phyloP scores from a whole-genome alignment of 64 coral and sea anemone genomes.

The Cladopsammia gracilis region DNA sequence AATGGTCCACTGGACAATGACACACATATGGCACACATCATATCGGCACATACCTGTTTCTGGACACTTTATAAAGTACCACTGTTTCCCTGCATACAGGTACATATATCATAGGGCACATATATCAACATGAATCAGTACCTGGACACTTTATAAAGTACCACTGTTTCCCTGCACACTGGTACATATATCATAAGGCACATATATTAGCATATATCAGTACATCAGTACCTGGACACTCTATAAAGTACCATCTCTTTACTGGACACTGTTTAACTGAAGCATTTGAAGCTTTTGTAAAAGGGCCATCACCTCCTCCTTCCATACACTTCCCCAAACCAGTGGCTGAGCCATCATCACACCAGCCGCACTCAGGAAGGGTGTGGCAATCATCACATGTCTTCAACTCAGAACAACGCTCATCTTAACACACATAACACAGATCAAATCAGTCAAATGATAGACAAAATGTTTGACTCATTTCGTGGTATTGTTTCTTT shows the following conservation, averaged over 20 bases:
- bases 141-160: conserved; percentile 72
- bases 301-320: conserved; percentile 83
- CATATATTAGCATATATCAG: no score
- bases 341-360: conserved; percentile 84
- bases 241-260: conserved; percentile 83
- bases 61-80: no score
- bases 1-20: no score
- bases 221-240: conserved; percentile 87
- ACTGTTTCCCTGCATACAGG: no score
- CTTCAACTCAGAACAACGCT: conserved; percentile 66
- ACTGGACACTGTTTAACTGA: conserved; percentile 30
- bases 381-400: conserved; percentile 90
- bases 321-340: conserved; percentile 87
- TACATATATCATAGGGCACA: no score
- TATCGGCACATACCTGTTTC: no score
- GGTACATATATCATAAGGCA: no score
- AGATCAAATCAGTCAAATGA: no score
- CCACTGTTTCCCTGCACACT: no score
- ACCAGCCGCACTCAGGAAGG: conserved; percentile 98
- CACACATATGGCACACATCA: no score
- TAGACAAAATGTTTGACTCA: no score
- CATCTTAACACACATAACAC: conserved; percentile 31
- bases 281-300: not conserved
- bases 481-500: no score
- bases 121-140: conserved; percentile 12